A percentile compares a stretch with the other conserved stretches of the same genome.
Conservation (phyloP, 2,113 vertebrate species). For the Callaeas wilsoni region DNA sequence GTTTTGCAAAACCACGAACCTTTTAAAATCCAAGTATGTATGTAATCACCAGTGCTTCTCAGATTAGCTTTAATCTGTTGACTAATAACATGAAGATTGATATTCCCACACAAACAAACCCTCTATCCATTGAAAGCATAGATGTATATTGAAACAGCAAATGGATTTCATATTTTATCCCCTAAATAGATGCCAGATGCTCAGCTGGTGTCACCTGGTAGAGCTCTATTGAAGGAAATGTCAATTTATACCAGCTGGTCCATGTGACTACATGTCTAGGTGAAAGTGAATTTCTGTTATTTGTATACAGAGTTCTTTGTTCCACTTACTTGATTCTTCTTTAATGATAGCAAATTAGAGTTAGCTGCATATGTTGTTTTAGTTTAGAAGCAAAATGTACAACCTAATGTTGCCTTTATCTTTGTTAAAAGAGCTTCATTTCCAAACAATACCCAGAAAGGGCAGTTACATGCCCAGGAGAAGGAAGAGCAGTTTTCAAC, state of each 20-base stretch:
- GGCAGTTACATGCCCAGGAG: neutral
- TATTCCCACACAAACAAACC: constrained; percentile 1
- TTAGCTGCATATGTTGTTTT: neutral
- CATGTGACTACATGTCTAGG: neutral
- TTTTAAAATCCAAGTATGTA: constrained; percentile 4
- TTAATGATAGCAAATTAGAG: constrained; percentile 12
- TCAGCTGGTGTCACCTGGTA: neutral
- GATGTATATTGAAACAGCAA: neutral
- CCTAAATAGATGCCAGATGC: constrained; percentile 3
- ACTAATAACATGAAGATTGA: neutral
- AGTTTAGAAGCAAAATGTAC: neutral
- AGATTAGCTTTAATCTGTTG: constrained; percentile 14
- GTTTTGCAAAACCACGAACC: neutral
- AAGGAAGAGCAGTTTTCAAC: neutral
- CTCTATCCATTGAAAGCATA: neutral
- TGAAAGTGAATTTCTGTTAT: constrained; percentile 28
- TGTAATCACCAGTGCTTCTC: constrained; percentile 3
- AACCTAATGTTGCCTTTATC: neutral
- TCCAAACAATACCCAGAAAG: neutral
- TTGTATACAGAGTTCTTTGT: neutral
- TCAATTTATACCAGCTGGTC: constrained; percentile 10
- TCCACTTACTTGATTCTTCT: neutral
- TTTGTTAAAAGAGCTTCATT: neutral
- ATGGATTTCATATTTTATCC: neutral
- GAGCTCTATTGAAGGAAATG: constrained; percentile 6